A percentile compares a stretch with the other conserved stretches of the same genome.
phyloP scores from a whole-genome alignment of 1,140 invertebrate genomes.

The Bombus waltoni region DNA sequence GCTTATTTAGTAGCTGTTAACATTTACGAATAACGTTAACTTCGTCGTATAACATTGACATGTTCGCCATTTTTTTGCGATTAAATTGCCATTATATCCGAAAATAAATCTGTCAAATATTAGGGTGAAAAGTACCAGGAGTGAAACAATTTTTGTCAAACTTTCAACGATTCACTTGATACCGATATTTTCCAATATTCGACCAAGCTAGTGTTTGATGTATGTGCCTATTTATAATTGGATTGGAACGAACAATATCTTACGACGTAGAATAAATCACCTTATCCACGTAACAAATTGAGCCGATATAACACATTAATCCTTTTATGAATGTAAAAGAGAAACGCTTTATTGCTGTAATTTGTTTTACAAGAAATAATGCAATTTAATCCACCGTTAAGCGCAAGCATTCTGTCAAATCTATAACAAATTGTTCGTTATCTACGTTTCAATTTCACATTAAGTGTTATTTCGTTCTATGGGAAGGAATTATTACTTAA shows the following conservation, averaged over 20 bases:
- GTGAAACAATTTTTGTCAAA: background rate
- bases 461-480: no score
- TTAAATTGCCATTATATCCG: background rate
- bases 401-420: no score
- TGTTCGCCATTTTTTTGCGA: background rate
- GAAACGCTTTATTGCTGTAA: no score
- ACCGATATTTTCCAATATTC: background rate
- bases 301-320: constrained; percentile 13
- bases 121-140: background rate
- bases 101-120: background rate
- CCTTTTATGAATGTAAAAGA: constrained; percentile 2
- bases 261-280: constrained; percentile 5
- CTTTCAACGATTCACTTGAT: background rate
- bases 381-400: no score
- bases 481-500: no score
- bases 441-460: no score
- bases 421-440: no score
- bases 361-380: no score
- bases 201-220: background rate
- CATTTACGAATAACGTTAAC: background rate
- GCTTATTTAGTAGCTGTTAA: background rate
- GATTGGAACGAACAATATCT: background rate
- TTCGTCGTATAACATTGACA: background rate
- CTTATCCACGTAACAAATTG: background rate
- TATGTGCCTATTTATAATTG: background rate